Percentiles rank a stretch among this genome's conserved stretches.
These are phyloP conservation scores for Poecile atricapillus DNA, from an alignment of 2,113 vertebrate genomes.

Conservation along the genomic window DNA sequence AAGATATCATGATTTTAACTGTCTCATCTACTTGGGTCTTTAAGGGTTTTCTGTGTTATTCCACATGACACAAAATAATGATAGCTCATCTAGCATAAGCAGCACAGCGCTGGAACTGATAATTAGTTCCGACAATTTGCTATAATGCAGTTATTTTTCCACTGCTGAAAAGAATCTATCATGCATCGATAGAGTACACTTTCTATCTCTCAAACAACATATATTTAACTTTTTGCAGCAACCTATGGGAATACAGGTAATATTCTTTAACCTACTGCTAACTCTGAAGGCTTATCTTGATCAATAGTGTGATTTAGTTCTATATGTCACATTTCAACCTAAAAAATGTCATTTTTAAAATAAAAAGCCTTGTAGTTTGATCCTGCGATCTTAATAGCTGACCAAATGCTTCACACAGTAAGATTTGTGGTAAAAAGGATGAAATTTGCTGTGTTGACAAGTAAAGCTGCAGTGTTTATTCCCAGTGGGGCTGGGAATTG, in stretches of 20 bases:
- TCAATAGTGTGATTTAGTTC: neutral
- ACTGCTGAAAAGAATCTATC: neutral
- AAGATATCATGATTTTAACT: neutral
- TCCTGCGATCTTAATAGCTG: neutral
- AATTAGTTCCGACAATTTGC: neutral
- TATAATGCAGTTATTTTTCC: neutral
- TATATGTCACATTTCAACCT: neutral
- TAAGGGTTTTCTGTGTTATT: neutral
- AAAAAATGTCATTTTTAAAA: neutral
- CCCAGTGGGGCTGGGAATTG: neutral
- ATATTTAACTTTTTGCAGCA: neutral
- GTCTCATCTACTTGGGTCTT: neutral
- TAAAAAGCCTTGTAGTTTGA: neutral
- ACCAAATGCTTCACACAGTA: neutral
- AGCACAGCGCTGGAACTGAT: accelerated
- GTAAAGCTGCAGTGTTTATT: neutral
- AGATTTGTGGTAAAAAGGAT: neutral
- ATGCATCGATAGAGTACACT: neutral
- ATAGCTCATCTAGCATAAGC: neutral
- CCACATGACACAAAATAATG: neutral
- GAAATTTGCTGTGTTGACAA: neutral
- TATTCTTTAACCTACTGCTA: neutral
- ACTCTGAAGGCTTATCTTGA: neutral
- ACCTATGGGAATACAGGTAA: neutral
- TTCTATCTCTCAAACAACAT: neutral